Percentiles rank a stretch among this genome's conserved stretches.
These are phyloP conservation scores for Erebia aethiops DNA, from an alignment of 2,888 invertebrate genomes.

Conservation along the genomic window DNA sequence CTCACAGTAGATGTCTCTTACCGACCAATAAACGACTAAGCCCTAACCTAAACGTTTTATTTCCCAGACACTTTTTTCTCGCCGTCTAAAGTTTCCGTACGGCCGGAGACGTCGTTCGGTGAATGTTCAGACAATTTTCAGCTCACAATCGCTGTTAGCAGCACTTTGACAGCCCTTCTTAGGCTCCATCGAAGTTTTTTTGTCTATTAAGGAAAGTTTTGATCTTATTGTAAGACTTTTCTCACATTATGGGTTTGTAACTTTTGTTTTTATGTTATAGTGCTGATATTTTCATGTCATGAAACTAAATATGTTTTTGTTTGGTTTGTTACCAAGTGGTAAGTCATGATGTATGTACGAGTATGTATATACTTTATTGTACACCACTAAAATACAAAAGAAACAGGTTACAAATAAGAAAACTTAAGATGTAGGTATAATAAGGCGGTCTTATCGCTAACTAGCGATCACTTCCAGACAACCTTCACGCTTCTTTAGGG, in stretches of 20 bases:
- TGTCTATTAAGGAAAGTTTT: not conserved
- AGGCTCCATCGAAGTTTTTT: slow-evolving; percentile 21
- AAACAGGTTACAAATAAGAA: no score
- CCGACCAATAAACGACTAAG: slow-evolving; percentile 16
- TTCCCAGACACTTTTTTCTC: slow-evolving; percentile 24
- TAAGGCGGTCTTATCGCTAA: no score
- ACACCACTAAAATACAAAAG: no score
- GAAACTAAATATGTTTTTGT: not conserved
- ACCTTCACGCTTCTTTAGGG: no score
- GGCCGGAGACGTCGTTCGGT: slow-evolving; percentile 26
- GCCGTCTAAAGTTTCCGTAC: slow-evolving; percentile 26
- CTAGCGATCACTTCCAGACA: no score
- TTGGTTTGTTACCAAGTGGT: no score
- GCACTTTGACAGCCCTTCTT: slow-evolving; percentile 23
- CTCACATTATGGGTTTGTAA: not conserved
- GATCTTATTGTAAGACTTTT: not conserved
- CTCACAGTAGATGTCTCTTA: slow-evolving; percentile 7
- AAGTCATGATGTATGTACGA: no score
- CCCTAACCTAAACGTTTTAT: slow-evolving; percentile 27
- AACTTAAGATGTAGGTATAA: no score
- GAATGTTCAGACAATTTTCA: slow-evolving; percentile 38
- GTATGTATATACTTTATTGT: no score
- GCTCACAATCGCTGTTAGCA: slow-evolving; percentile 24
- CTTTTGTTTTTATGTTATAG: not conserved
- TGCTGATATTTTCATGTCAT: not conserved